Percentiles rank a stretch among this genome's conserved stretches.
These are phyloP conservation scores for Leucoraja ocellata DNA, from an alignment of 2,797 vertebrate species.

Conservation along the genomic window DNA sequence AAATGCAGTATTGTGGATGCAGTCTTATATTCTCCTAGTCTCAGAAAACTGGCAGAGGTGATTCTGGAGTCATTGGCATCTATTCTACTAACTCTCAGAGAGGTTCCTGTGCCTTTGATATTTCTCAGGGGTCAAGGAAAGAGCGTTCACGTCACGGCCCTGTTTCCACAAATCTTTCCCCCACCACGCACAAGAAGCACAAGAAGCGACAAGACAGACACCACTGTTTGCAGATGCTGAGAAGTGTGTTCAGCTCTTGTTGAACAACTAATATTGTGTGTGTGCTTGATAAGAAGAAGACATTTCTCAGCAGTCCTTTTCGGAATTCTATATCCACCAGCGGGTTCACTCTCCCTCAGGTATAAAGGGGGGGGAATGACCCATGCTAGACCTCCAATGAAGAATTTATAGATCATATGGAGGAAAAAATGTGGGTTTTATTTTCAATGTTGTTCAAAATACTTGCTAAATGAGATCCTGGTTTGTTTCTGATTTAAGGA, in stretches of 20 bases:
- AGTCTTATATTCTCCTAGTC: background rate
- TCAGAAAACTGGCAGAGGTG: background rate
- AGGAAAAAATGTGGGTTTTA: background rate
- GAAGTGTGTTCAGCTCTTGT: too few relatives aligned
- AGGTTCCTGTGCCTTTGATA: background rate
- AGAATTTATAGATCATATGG: background rate
- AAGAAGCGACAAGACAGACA: too few relatives aligned
- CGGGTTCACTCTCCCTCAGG: background rate
- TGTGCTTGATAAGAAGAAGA: too few relatives aligned
- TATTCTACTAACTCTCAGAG: background rate
- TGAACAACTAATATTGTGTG: too few relatives aligned
- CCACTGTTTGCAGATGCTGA: too few relatives aligned
- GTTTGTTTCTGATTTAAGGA: slow-evolving; percentile 45
- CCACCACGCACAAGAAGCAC: too few relatives aligned
- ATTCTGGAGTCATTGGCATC: background rate
- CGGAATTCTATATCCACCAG: background rate
- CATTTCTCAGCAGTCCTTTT: background rate
- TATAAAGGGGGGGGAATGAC: background rate
- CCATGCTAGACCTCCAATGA: background rate
- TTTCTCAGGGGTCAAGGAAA: background rate
- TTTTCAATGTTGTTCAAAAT: background rate
- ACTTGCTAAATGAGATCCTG: background rate
- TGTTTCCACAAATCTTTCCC: too few relatives aligned
- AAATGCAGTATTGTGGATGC: background rate
- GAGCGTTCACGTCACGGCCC: too few relatives aligned